Base-by-base conservation (phyloP, 2,888 invertebrate species). In the Maniola hyperantus region DNA sequence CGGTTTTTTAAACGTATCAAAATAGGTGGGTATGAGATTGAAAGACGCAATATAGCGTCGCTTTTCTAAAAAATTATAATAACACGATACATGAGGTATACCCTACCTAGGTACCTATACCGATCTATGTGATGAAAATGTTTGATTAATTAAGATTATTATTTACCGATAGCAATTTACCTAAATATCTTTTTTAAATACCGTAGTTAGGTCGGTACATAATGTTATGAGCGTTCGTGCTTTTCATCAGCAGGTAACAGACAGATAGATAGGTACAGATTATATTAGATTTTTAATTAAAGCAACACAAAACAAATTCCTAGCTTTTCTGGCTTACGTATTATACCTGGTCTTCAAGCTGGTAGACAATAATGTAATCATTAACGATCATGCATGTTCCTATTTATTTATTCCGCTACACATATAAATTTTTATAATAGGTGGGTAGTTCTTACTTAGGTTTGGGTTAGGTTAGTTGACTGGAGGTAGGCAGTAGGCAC, bases 1-100 rank as follows among this genome's bases (percentile, higher is more conserved):
- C 8, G 39, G 39, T 39, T 1, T 39, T 39, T 39, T 39, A 39
- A 39, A 39, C 11, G 10, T 26, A 26, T 26, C 26, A 26, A 26
- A 26, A n/a, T n/a, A n/a, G n/a, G n/a, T n/a, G n/a, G n/a, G n/a
- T n/a, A n/a, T n/a, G n/a, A n/a, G n/a, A n/a, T n/a, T n/a, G n/a
- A n/a, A n/a, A n/a, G n/a, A n/a, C n/a, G n/a, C 4, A n/a, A 53
- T 34, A 53, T 34, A n/a, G 33, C 53, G 53, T 53, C 53, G 33
- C n/a, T 53, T 6, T 33, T 33, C 33, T 33, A 34, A 13, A n/a
- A 13, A 2, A 26, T 26, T 26, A 26, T 26, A 2, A 26, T 26
- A 26, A 26, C 26, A 26, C 26, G 26, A n/a, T n/a, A n/a, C n/a
- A n/a, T n/a, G n/a, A n/a, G n/a, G n/a, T n/a, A n/a, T n/a, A n/a